Evolutionary conservation across 2,797 vertebrate genomes (phyloP), one percentile per base, ranked within the genome.

Genomic region (Ambastaia sidthimunki): DNA sequence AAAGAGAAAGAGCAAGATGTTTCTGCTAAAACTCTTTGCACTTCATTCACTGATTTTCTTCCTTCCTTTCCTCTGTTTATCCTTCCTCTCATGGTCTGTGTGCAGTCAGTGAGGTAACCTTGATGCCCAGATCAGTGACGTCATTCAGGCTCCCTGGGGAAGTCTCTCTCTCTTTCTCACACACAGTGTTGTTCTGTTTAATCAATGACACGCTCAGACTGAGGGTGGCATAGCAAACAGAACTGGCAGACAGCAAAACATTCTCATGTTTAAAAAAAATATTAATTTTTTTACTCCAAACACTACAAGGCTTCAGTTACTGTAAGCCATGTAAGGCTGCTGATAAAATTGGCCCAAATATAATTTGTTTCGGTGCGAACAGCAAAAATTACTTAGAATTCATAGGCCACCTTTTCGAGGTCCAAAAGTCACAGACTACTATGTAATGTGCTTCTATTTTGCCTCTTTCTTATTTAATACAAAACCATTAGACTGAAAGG

Each of bases 51-150:
- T 68, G 19, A 78, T 67, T 82, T 37, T 37, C 78, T 83, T 80
- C 69, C 80, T 81, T 72, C 83, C 76, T 83, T 75, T 71, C 76
- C 48, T 84, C 72, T 77, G 81, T 72, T 68, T 83, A 81, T 65
- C 76, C 72, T 85, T 79, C 76, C 74, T 85, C 74, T 84, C 57
- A 7, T 63, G 44, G 71, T 62, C 71, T 81, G 71, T 31, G 76
- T 83, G 84, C 54, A 70, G 71, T 69, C 83, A 81, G 73, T 68
- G 71, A 59, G 62, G 82, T 81, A 84, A 85, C 85, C 87, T 86
- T 85, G 82, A 81, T 86, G 77, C 82, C 73, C 75, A 82, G 70
- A 80, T 80, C 37, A 47, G 59, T 89, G 85, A 88, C 85, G 84
- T 88, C 84, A 88, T 85, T 83, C 77, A 16, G 63, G 16, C 28